Evolutionary conservation across 2,113 vertebrate genomes (phyloP), one percentile per base, ranked within the genome.

Genomic region (Coturnix japonica): DNA sequence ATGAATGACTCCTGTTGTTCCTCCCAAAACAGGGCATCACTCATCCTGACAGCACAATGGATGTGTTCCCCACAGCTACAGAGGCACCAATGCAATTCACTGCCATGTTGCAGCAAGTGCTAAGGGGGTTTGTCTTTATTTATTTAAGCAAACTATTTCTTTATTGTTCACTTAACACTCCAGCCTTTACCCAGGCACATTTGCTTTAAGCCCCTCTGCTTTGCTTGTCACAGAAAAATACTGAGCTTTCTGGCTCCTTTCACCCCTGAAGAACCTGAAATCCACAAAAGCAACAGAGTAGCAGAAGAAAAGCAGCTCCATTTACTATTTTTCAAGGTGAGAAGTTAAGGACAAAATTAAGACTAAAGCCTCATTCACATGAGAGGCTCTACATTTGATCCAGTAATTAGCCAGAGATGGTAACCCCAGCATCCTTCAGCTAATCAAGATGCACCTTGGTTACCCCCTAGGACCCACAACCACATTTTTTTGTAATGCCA

Each of bases 41-140:
- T 97, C 95, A 96, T 74, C 70, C 72, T 95, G 94, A 96, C 95
- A 96, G 67, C 31, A n/a, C 54, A 92, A 92, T 35, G 3, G 11
- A 95, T 70, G 89, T 14, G 37, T 75, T 94, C 73, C 91, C 84
- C 65, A 59, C 33, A 85, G 88, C 89, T 57, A 75, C 8, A 13
- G 80, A 93, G 79, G 59, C 39, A 91, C 41, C 51, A 0, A 0
- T 30, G 60, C 76, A 89, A 86, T 74, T 86, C 91, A 76, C 30
- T 81, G 41, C 51, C 80, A 67, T 59, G 92, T 94, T 78, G 94
- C 74, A 92, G 54, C 17, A 33, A 81, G 64, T 14, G 1, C 87
- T 56, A 81, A 59, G 28, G 66, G 46, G 33, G 28, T 89, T 84
- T 41, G 57, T 56, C 64, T 83, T 86, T 22, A 82, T 37, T 63